Conservation (phyloP, 2,888 invertebrate species). For the Ophion ventricosus region DNA sequence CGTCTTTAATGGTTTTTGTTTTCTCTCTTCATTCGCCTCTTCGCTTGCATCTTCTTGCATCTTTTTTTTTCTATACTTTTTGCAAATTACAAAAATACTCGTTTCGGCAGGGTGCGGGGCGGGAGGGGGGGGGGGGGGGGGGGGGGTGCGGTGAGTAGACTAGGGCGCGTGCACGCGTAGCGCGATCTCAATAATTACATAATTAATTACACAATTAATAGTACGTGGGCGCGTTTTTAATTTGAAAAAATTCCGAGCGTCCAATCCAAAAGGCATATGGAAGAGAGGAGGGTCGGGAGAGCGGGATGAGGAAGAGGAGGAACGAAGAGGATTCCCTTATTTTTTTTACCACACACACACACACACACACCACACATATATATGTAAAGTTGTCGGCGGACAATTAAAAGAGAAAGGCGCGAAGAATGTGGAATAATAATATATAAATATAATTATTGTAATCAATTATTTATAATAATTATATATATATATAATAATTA, state of each 20-base stretch:
- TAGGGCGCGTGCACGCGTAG: slow-evolving; percentile 78
- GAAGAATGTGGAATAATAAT: too few species aligned
- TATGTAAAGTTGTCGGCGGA: too few species aligned
- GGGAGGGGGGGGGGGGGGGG: slow-evolving; percentile 63
- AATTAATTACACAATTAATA: slow-evolving; percentile 30
- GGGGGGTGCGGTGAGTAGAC: too few species aligned
- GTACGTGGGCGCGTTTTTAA: slow-evolving; percentile 32
- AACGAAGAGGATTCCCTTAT: slow-evolving; percentile 5
- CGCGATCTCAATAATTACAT: neutral
- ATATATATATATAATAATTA: too few species aligned
- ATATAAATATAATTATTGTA: too few species aligned
- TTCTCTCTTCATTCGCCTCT: too few species aligned
- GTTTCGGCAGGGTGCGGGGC: slow-evolving; percentile 41
- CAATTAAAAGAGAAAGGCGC: too few species aligned
- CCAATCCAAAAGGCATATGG: slow-evolving; percentile 43
- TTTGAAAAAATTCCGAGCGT: slow-evolving; percentile 53
- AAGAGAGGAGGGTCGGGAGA: neutral
- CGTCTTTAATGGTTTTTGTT: slow-evolving; percentile 75
- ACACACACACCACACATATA: too few species aligned
- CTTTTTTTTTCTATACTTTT: slow-evolving; percentile 79
- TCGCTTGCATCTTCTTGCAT: too few species aligned
- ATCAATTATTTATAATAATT: too few species aligned
- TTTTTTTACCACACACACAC: slow-evolving; percentile 10
- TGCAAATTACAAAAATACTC: slow-evolving; percentile 83
- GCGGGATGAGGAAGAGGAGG: slow-evolving; percentile 1